Conservation (phyloP, 2,113 vertebrate species). For the Cottus gobio region DNA sequence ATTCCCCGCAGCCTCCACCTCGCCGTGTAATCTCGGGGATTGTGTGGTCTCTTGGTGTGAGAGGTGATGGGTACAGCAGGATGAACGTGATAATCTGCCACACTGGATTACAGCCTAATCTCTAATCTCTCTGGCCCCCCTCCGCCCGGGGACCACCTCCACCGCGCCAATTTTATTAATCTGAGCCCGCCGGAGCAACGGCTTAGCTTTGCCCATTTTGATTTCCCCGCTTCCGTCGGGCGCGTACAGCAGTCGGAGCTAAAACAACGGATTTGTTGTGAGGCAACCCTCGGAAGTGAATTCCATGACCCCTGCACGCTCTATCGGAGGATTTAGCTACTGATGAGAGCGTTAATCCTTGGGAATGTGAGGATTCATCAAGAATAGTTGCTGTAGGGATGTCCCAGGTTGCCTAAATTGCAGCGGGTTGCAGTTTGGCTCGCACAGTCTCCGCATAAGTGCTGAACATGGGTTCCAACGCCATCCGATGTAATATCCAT, state of each 20-base stretch:
- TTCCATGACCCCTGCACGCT: constrained; percentile 59
- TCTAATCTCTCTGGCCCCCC: constrained; percentile 77
- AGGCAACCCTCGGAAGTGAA: constrained; percentile 64
- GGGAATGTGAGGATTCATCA: constrained; percentile 80
- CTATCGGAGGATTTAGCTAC: constrained; percentile 73
- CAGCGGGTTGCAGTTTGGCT: constrained; percentile 69
- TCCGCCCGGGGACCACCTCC: constrained; percentile 70
- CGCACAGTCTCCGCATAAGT: constrained; percentile 32
- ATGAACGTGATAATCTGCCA: constrained; percentile 81
- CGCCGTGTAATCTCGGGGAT: constrained; percentile 76
- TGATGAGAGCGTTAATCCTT: constrained; percentile 76
- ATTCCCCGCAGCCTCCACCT: constrained; percentile 48
- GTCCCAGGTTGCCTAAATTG: constrained; percentile 74
- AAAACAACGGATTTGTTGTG: constrained; percentile 71
- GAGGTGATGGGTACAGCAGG: constrained; percentile 79
- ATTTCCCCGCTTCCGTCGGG: constrained; percentile 70
- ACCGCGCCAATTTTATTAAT: constrained; percentile 76
- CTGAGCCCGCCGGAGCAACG: constrained; percentile 58
- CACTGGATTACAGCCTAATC: constrained; percentile 83
- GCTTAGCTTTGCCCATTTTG: constrained; percentile 77
- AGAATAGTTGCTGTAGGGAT: constrained; percentile 74
- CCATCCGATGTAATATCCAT: constrained; percentile 65
- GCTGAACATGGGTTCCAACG: constrained; percentile 57
- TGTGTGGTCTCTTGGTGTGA: constrained; percentile 77
- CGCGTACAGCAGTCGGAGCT: constrained; percentile 52